These are phyloP conservation scores for Cancer borealis DNA, from an alignment of 2,888 invertebrate species.

Conservation along the genomic window DNA sequence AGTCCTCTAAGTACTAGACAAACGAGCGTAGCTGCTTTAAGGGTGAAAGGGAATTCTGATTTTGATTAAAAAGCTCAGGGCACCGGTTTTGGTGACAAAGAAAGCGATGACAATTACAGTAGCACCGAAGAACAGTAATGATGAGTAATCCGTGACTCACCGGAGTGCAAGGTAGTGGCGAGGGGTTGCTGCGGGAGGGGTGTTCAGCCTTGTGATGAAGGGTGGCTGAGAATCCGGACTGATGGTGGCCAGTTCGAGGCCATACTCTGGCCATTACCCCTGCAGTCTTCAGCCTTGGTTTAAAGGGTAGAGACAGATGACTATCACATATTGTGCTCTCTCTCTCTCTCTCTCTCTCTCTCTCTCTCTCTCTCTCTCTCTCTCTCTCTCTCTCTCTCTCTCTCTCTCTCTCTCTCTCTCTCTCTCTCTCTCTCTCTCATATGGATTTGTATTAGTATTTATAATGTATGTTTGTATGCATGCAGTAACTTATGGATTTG, in stretches of 20 bases:
- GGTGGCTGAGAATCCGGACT: not conserved
- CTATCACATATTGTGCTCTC: not conserved
- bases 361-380: slow-evolving; percentile 55
- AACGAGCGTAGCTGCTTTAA: too few species aligned
- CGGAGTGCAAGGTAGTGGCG: not conserved
- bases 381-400: slow-evolving; percentile 49
- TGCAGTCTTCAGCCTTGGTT: not conserved
- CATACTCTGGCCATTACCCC: not conserved
- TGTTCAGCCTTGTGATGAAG: not conserved
- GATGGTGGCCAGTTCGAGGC: not conserved
- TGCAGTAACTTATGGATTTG: too few species aligned
- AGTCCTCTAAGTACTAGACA: not conserved
- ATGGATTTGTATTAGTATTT: not conserved
- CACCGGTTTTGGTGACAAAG: not conserved
- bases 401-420: not conserved
- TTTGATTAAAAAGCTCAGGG: too few species aligned
- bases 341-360: slow-evolving; percentile 51
- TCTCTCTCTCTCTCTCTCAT: too few species aligned
- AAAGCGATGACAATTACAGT: not conserved
- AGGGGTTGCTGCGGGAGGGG: not conserved
- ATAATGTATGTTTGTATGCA: not conserved
- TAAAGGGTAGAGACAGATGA: not conserved
- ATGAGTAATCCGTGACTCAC: not conserved
- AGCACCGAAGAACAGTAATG: not conserved
- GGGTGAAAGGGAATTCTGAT: too few species aligned